Base-by-base conservation (phyloP, 2,797 vertebrate species). In the Okamejei kenojei region DNA sequence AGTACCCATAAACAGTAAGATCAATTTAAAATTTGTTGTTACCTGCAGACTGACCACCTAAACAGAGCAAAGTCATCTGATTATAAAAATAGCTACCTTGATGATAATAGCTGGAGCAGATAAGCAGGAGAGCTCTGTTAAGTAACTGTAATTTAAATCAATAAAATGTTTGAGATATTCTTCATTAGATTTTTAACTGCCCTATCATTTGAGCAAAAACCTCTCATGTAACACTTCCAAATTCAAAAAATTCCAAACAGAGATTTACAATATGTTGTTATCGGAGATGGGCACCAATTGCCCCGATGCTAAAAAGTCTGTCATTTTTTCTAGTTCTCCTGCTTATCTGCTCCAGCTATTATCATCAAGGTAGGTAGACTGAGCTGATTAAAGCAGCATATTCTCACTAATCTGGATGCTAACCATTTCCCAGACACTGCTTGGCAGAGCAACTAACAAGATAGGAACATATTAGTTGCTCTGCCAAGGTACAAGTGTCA, bases 1-100 rank as follows among this genome's bases (percentile, higher is more conserved):
- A 54, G 81, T 29, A 19, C 19, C 35, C 32, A 71, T 35, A 13
- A 73, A 32, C 35, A 26, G 19, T 23, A 71, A 91, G 19, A 6
- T 91, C 21, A n/a, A 21, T 91, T 90, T 38, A 29, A 35, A 73
- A 91, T 91, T 71, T 38, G 38, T 91, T n/a, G 58, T 61, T 73
- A 45, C 63, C 6, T 68, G 63, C 71, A 21, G 6, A 68, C 15
- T 90, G n/a, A 68, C 35, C 23, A n/a, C 26, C 45, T 23, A 84
- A 84, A 84, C 45, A 84, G 38, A 84, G 61, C 21, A 26, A 84
- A 84, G 3, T 15, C n/a, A 9, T 84, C 15, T 45, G 65, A 90
- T 90, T 8, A 90, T 35, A 63, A 90, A 45, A 90, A 90, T 32
- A 38, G 17, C 19, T 29, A 13, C 38, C 45, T 45, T 45, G 45